A percentile compares a stretch with the other conserved stretches of the same genome.
Evolutionary conservation across 2,888 invertebrate species (phyloP).

Genomic region (Steromphala cineraria): DNA sequence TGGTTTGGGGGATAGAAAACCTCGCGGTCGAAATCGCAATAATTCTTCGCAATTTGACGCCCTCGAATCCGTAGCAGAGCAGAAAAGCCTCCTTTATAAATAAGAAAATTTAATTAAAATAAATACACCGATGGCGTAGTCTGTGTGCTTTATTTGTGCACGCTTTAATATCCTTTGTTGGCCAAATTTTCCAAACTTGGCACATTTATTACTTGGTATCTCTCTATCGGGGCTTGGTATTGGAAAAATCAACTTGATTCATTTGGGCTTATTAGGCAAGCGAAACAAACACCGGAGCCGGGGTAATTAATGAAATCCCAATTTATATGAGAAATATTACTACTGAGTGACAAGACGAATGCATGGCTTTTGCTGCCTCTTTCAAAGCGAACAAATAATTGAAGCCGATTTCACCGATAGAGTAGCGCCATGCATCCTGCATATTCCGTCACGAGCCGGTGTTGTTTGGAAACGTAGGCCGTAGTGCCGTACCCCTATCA

Average conservation of each 20-base stretch:
- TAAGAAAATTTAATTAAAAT: constrained; percentile 21
- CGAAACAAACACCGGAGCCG: background rate
- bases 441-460: background rate
- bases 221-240: constrained; percentile 7
- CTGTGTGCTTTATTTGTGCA: constrained; percentile 12
- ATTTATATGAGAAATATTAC: constrained; percentile 16
- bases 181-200: constrained; percentile 4
- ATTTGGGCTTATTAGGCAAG: constrained; percentile 1
- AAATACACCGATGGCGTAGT: background rate
- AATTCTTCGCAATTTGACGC: constrained; percentile 14
- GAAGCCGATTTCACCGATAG: constrained; percentile 6
- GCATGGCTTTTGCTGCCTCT: background rate
- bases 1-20: constrained; percentile 1
- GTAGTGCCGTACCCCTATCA: constrained; percentile 6
- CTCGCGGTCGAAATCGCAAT: background rate
- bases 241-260: constrained; percentile 18
- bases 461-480: background rate
- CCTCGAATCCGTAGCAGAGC: background rate
- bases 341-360: background rate
- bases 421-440: background rate
- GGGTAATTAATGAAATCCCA: constrained; percentile 17
- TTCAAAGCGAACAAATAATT: constrained; percentile 4
- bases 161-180: constrained; percentile 17
- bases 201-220: background rate
- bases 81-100: constrained; percentile 19